Percentiles rank a stretch among this genome's conserved stretches.
phyloP scores from a whole-genome alignment of 2,888 invertebrate species.

The Liodrosophila aerea region DNA sequence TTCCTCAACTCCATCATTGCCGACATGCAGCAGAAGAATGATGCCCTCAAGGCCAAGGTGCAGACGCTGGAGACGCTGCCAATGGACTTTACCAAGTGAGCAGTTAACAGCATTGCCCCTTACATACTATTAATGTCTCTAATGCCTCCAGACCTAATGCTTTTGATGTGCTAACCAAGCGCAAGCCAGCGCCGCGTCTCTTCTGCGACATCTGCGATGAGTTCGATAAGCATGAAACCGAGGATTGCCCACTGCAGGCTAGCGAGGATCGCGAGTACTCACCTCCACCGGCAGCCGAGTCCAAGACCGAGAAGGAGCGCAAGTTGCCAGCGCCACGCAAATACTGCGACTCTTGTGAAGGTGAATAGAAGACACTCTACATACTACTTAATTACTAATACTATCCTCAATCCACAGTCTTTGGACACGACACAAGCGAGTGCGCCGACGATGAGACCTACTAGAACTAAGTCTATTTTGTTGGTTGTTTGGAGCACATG shows the following conservation, averaged over 20 bases:
- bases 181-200: conserved; percentile 87
- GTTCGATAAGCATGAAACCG: conserved; percentile 98
- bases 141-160: conserved; percentile 83
- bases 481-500: conserved; percentile 34
- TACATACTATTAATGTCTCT: accelerated
- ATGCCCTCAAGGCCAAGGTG: conserved; percentile 90
- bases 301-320: conserved; percentile 76
- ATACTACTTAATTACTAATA: too few relatives aligned
- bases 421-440: conserved; percentile 93
- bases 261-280: conserved; percentile 83
- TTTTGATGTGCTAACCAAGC: conserved; percentile 82
- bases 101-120: not conserved
- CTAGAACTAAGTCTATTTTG: conserved; percentile 44
- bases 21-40: conserved; percentile 96
- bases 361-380: conserved; percentile 82
- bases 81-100: conserved; percentile 83
- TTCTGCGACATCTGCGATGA: conserved; percentile 99
- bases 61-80: conserved; percentile 87
- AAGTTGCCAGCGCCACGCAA: conserved; percentile 85
- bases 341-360: conserved; percentile 97
- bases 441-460: conserved; percentile 88
- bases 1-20: conserved; percentile 98
- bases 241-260: conserved; percentile 96
- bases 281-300: conserved; percentile 55
- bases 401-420: too few relatives aligned